Base-by-base conservation (phyloP, 2,888 invertebrate species). In the Leptopilina myrica region DNA sequence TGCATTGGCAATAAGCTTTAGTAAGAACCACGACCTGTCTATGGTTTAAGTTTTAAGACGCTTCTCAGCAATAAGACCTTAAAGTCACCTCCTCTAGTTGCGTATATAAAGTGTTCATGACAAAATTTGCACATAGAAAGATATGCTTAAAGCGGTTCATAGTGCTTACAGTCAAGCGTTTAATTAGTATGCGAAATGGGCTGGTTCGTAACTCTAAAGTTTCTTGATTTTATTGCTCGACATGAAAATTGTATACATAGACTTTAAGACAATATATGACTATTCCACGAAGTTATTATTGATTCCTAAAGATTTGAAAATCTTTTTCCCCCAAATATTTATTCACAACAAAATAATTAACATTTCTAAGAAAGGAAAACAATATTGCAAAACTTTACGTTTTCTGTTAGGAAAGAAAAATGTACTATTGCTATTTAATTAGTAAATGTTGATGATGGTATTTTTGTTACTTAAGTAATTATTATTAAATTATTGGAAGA, bases 1-100 rank as follows among this genome's bases (percentile, higher is more conserved):
- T 90, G 89, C 90, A 90, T 90, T 90, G 90, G 90, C 90, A 90
- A 90, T 90, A 90, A 90, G 88, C 89, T 85, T 87, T 76, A 81
- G 82, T 64, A 81, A 77, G 79, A 80, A 76, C 82, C 80, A 83
- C 78, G 84, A 86, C 86, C 86, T 83, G 85, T 85, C 86, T 82
- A 85, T 82, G 84, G 84, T 80, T 84, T 80, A 53, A 69, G 26
- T 14, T 73, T 73, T 73, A 77, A 78, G 80, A 83, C 81, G 80
- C 84, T 82, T 84, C 82, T 78, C 76, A 81, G 83, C 83, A 79
- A 80, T 81, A 81, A 84, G 82, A 79, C 78, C 85, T 82, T 81
- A 85, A 87, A 87, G 80, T 84, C 83, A 82, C 83, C 81, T 85
- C 81, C 81, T 85, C 85, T 82, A 85, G 83, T 80, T 69, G 69